Conservation (phyloP, 1,140 invertebrate genomes). For the Melanaphis sacchari region DNA sequence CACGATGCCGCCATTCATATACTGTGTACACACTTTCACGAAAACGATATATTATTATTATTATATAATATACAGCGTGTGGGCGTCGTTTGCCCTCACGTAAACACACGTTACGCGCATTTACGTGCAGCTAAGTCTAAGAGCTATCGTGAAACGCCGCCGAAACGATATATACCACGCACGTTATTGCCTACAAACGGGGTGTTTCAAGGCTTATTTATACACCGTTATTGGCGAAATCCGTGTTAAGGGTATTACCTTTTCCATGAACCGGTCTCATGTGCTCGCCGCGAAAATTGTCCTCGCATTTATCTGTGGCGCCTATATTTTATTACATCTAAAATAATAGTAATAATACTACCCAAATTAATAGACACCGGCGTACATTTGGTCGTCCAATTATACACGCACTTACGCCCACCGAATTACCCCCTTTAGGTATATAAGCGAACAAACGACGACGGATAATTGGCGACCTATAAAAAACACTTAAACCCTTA, state of each 20-base stretch:
- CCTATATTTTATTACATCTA: neutral
- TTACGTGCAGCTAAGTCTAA: neutral
- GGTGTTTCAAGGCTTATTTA: neutral
- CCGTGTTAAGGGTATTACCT: neutral
- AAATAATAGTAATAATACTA: slow-evolving; percentile 19
- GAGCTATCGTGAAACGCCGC: neutral
- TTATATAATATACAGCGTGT: neutral
- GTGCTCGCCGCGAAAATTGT: slow-evolving; percentile 41
- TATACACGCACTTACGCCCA: slow-evolving; percentile 38
- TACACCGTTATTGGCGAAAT: slow-evolving; percentile 35
- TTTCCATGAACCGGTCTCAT: neutral
- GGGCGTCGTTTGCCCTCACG: neutral
- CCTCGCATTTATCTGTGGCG: slow-evolving; percentile 42
- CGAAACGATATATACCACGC: neutral
- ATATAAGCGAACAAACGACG: neutral
- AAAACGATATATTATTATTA: neutral
- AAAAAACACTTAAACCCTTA: slow-evolving; percentile 36
- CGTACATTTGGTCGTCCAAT: slow-evolving; percentile 13
- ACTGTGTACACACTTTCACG: neutral
- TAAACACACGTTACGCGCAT: neutral
- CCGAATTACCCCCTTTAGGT: slow-evolving; percentile 45
- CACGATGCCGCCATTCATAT: neutral
- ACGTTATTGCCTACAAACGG: neutral
- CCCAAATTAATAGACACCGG: slow-evolving; percentile 49
- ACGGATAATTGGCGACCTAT: slow-evolving; percentile 29